Conservation (phyloP, 2,888 invertebrate genomes). For the Drosophila ezoana region DNA sequence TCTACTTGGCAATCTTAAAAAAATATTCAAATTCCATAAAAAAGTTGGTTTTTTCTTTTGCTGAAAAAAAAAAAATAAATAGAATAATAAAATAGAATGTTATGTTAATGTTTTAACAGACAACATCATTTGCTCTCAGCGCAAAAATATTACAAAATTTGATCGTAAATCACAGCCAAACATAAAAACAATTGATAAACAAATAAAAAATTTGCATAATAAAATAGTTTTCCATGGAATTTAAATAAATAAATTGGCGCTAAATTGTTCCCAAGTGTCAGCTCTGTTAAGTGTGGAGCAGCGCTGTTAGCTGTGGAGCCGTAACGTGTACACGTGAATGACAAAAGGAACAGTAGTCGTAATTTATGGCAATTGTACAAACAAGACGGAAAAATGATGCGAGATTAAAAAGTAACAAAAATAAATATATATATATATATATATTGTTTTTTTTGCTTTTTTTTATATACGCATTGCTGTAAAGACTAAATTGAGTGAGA, state of each 20-base stretch:
- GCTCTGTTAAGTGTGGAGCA: conserved; percentile 24
- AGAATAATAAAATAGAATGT: not conserved
- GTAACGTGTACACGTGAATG: conserved; percentile 40
- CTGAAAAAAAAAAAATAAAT: too few relatives aligned
- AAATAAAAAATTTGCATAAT: not conserved
- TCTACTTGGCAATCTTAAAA: not conserved
- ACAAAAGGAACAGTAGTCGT: conserved; percentile 36
- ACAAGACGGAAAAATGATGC: conserved; percentile 39
- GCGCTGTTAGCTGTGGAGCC: conserved; percentile 15
- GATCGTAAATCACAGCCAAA: not conserved
- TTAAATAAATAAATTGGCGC: conserved; percentile 5
- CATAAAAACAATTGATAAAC: not conserved
- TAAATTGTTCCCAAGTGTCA: not conserved
- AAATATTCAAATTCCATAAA: too few relatives aligned
- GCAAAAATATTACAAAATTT: not conserved
- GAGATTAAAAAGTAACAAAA: conserved; percentile 29
- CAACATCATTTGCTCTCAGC: too few relatives aligned
- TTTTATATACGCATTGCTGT: conserved; percentile 20
- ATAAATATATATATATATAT: not conserved
- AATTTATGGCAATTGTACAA: conserved; percentile 41
- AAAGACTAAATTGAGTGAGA: conserved; percentile 26
- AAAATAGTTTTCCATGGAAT: not conserved
- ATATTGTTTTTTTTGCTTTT: conserved; percentile 25
- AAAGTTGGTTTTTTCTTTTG: not conserved
- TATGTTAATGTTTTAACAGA: not conserved